phyloP scores from a whole-genome alignment of 2,113 vertebrate genomes.

The Bostrychus sinensis region DNA sequence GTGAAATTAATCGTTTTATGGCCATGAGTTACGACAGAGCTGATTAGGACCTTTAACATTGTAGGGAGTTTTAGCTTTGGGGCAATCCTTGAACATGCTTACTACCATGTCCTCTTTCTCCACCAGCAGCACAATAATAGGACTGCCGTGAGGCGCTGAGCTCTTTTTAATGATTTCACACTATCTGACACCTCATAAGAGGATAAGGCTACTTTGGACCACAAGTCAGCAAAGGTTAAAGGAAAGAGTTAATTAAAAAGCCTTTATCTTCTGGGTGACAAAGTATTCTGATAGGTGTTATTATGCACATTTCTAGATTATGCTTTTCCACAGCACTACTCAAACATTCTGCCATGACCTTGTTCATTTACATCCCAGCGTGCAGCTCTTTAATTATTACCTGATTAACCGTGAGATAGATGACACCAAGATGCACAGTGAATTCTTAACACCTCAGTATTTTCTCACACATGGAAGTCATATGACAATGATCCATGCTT shows the following conservation, averaged over 20 bases:
- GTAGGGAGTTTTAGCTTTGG: constrained; percentile 23
- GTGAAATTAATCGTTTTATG: too few species aligned
- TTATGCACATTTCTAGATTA: constrained; percentile 37
- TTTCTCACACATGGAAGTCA: neutral
- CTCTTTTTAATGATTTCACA: constrained; percentile 54
- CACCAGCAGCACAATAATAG: constrained; percentile 36
- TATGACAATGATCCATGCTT: neutral
- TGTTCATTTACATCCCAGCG: constrained; percentile 32
- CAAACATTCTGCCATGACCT: constrained; percentile 5
- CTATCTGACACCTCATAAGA: constrained; percentile 42
- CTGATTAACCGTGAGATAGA: constrained; percentile 9
- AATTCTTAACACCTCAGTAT: neutral
- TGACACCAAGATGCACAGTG: neutral
- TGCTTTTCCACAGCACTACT: constrained; percentile 12
- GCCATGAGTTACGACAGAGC: too few species aligned
- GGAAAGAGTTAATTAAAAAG: constrained; percentile 53
- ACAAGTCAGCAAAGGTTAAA: constrained; percentile 41
- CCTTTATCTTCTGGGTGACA: constrained; percentile 34
- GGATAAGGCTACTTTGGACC: constrained; percentile 36
- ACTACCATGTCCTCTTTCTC: constrained; percentile 39
- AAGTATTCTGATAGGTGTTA: constrained; percentile 32
- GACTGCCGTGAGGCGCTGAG: constrained; percentile 29
- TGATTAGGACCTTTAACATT: too few species aligned
- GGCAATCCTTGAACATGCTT: constrained; percentile 21
- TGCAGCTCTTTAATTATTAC: constrained; percentile 21